Evolutionary conservation across 2,888 invertebrate species (phyloP).

Genomic region (Machimus rusticus): DNA sequence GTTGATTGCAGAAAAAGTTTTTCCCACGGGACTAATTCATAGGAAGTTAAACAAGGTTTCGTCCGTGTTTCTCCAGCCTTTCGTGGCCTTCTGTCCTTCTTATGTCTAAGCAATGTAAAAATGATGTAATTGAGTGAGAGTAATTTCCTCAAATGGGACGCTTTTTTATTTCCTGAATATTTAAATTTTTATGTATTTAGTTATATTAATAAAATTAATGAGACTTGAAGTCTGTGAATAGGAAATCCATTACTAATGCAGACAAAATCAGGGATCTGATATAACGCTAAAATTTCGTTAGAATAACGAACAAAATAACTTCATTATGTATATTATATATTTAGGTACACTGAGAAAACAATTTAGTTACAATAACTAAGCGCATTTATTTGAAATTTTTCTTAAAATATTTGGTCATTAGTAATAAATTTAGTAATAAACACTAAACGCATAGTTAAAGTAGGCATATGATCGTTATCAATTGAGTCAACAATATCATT

Average conservation of each 20-base stretch:
- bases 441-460: too few species aligned
- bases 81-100: neutral
- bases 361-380: too few species aligned
- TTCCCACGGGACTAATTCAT: constrained; percentile 42
- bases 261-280: neutral
- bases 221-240: neutral
- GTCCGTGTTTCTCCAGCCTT: neutral
- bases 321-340: too few species aligned
- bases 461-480: too few species aligned
- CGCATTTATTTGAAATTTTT: too few species aligned
- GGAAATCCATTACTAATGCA: neutral
- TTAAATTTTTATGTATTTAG: neutral
- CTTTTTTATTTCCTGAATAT: neutral
- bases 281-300: too few species aligned
- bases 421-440: too few species aligned
- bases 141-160: neutral
- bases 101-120: constrained; percentile 28
- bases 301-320: too few species aligned
- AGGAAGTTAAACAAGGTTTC: constrained; percentile 39
- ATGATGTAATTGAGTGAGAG: constrained; percentile 36
- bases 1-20: constrained; percentile 42
- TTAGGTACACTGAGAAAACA: too few species aligned
- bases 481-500: too few species aligned
- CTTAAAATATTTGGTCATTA: too few species aligned
- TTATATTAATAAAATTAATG: neutral